phyloP scores from a whole-genome alignment of 2,888 invertebrate genomes.

The Phragmatobia fuliginosa region DNA sequence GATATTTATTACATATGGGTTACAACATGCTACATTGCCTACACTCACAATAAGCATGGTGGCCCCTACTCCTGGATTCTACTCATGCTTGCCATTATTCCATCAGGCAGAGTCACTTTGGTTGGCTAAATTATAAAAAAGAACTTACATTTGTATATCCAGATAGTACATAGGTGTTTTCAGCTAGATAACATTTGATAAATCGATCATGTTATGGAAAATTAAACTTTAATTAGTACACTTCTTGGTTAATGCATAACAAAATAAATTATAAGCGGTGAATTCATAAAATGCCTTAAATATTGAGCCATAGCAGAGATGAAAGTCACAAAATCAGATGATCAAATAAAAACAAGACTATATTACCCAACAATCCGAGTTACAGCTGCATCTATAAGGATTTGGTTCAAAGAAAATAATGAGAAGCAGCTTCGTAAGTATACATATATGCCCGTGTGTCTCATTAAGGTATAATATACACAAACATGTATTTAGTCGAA shows the following conservation, averaged over 20 bases:
- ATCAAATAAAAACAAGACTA: slow-evolving; percentile 11
- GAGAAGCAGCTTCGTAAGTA: background rate
- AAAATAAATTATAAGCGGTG: slow-evolving; percentile 8
- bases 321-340: slow-evolving; percentile 13
- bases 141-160: too few relatives aligned
- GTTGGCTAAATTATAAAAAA: too few relatives aligned
- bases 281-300: slow-evolving; percentile 13
- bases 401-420: background rate
- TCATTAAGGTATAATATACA: background rate
- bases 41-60: too few relatives aligned
- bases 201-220: background rate
- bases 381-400: slow-evolving; percentile 6
- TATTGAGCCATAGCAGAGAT: slow-evolving; percentile 4
- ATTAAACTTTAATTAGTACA: background rate
- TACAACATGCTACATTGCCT: too few relatives aligned
- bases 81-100: too few relatives aligned
- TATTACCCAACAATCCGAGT: slow-evolving; percentile 14
- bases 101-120: too few relatives aligned
- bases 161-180: too few relatives aligned
- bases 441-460: background rate
- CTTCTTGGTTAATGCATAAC: background rate
- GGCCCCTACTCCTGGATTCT: too few relatives aligned
- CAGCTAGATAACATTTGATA: background rate
- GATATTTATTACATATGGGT: too few relatives aligned
- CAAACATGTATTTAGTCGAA: slow-evolving; percentile 7